phyloP scores from a whole-genome alignment of 2,888 invertebrate species.

The Leucozona laternaria region DNA sequence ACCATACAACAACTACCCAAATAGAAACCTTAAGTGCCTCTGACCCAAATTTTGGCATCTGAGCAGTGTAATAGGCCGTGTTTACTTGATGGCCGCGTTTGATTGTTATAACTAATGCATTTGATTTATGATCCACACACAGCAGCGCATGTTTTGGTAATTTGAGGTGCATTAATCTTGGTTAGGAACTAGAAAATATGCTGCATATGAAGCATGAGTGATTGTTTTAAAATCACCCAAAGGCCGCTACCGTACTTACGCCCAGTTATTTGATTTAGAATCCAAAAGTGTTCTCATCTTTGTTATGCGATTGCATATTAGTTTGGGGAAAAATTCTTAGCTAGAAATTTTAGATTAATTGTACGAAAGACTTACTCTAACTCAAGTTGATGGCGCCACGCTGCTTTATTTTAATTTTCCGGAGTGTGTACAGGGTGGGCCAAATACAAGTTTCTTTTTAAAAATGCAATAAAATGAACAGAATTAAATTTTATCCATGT shows the following conservation, averaged over 20 bases:
- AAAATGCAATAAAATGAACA: too few relatives aligned
- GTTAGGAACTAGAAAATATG: constrained; percentile 7
- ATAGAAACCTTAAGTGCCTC: constrained; percentile 75
- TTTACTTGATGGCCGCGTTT: constrained; percentile 65
- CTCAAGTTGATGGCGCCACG: too few relatives aligned
- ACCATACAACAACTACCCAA: constrained; percentile 41
- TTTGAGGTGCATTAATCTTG: constrained; percentile 59
- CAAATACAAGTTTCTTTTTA: too few relatives aligned
- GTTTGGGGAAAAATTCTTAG: background rate
- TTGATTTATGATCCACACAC: constrained; percentile 66
- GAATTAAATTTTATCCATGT: too few relatives aligned
- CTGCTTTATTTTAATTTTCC: too few relatives aligned
- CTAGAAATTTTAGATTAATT: background rate
- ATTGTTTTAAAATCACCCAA: constrained; percentile 48
- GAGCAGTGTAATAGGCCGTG: constrained; percentile 64
- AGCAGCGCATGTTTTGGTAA: constrained; percentile 37
- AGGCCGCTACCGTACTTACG: constrained; percentile 62
- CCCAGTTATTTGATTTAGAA: constrained; percentile 1
- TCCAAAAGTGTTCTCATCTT: background rate
- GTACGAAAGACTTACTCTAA: background rate
- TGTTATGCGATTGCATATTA: background rate
- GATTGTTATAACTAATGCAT: constrained; percentile 52
- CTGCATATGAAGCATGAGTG: constrained; percentile 28
- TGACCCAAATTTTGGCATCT: constrained; percentile 74
- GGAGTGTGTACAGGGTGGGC: too few relatives aligned